Evolutionary conservation across 1,140 invertebrate species (phyloP).

Genomic region (Trichomalopsis sarcophagae): DNA sequence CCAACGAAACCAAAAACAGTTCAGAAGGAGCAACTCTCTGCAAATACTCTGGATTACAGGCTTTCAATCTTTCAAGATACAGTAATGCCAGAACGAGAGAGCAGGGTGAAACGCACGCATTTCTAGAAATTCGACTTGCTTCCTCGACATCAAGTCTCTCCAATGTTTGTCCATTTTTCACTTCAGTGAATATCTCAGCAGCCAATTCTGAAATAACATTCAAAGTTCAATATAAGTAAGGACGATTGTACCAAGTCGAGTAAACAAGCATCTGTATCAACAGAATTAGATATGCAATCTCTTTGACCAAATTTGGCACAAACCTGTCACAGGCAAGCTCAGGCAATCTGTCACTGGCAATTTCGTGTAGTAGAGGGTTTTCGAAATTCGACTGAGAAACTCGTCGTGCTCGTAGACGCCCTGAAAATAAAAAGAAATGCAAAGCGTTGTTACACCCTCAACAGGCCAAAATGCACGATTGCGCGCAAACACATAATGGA

Average conservation of each 20-base stretch:
- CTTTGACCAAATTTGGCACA: slow-evolving; percentile 55
- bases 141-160: slow-evolving; percentile 87
- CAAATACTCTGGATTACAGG: slow-evolving; percentile 88
- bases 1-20: slow-evolving; percentile 93
- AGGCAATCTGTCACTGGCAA: slow-evolving; percentile 82
- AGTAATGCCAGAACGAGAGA: slow-evolving; percentile 88
- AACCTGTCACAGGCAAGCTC: slow-evolving; percentile 87
- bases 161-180: slow-evolving; percentile 81
- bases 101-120: slow-evolving; percentile 90
- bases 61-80: slow-evolving; percentile 90
- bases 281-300: background rate
- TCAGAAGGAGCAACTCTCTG: slow-evolving; percentile 88
- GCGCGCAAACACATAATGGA: slow-evolving; percentile 3
- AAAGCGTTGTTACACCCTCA: background rate
- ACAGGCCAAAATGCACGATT: background rate
- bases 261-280: background rate
- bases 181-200: slow-evolving; percentile 86
- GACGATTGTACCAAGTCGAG: background rate
- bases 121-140: slow-evolving; percentile 85
- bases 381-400: slow-evolving; percentile 86
- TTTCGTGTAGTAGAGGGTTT: slow-evolving; percentile 90
- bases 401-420: slow-evolving; percentile 81
- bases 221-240: slow-evolving; percentile 55
- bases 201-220: slow-evolving; percentile 82
- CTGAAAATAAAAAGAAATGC: slow-evolving; percentile 72